Evolutionary conservation across 2,113 vertebrate genomes (phyloP), one percentile per base, ranked within the genome.

Genomic region (Fulmarus glacialis): DNA sequence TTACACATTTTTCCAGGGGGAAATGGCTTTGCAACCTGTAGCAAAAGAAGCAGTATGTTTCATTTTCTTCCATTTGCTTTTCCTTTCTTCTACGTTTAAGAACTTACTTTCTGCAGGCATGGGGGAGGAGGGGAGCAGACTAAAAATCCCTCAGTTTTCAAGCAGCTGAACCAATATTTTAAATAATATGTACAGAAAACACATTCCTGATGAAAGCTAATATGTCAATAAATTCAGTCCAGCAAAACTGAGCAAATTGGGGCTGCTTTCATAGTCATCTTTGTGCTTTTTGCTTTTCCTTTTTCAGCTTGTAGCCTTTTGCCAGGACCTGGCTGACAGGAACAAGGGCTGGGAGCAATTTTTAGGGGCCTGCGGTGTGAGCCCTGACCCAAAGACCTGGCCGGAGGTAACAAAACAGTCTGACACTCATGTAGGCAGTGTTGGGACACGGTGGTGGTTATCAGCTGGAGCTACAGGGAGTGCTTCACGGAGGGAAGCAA

Each of bases 111-210:
- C 43, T 45, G 15, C 1, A 1, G 55, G 19, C 3, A 6, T 15
- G 6, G 11, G 2, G 0, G 2, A 45, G 45, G 0, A 62, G 15
- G 6, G 34, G 3, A 42, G 11, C 2, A 70, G 8, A 58, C 40
- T 58, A 50, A 62, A 84, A 67, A 5, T 15, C 18, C 13, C 16
- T 64, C 4, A 0, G 0, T 80, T 93, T 83, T 77, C 67, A 73
- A 77, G 45, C 34, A 77, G 9, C 7, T 71, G 47, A 55, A 42
- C 10, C 13, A 70, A 21, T 62, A 64, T 64, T 81, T 89, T 34
- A 56, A 89, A 89, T 59, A 29, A 50, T 19, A 43, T 12, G 4
- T 52, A 47, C 8, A n/a, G 32, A 64, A 73, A 73, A 29, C 6
- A 40, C 4, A 43, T 56, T 73, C 70, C 40, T 84, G 34, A 47